These are phyloP conservation scores for Drosophila algonquin DNA, from an alignment of 2,888 invertebrate genomes.

Conservation along the genomic window DNA sequence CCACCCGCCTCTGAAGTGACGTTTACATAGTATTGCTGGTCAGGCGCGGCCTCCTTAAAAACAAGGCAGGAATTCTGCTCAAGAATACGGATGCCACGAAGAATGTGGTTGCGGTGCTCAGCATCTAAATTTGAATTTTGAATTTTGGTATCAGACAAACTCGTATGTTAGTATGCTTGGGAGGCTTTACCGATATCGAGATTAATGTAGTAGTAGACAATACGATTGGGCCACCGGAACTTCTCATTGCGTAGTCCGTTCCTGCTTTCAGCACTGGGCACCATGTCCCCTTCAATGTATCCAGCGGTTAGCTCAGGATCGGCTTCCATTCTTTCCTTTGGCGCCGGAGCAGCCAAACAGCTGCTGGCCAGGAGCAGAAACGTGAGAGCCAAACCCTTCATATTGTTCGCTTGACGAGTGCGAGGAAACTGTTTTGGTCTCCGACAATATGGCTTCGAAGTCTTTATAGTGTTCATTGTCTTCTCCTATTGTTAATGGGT, in stretches of 20 bases:
- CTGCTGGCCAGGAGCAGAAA: slow-evolving; percentile 16
- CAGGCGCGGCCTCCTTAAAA: slow-evolving; percentile 87
- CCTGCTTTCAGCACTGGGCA: slow-evolving; percentile 85
- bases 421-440: slow-evolving; percentile 10
- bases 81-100: slow-evolving; percentile 88
- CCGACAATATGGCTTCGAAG: background rate
- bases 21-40: slow-evolving; percentile 66
- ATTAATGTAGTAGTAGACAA: slow-evolving; percentile 86
- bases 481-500: slow-evolving; percentile 16
- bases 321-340: slow-evolving; percentile 21
- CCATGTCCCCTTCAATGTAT: slow-evolving; percentile 90
- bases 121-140: slow-evolving; percentile 57
- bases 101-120: slow-evolving; percentile 86
- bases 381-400: slow-evolving; percentile 12
- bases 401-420: slow-evolving; percentile 9
- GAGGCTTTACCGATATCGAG: slow-evolving; percentile 59
- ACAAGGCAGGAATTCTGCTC: slow-evolving; percentile 89
- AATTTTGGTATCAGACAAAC: background rate
- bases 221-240: slow-evolving; percentile 87
- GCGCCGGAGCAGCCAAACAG: slow-evolving; percentile 37
- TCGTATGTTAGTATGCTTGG: background rate
- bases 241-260: slow-evolving; percentile 86
- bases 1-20: slow-evolving; percentile 84
- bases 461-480: background rate
- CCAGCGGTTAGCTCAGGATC: slow-evolving; percentile 91